Conservation (phyloP, 2,797 vertebrate genomes). For the Scarus forsteni region DNA sequence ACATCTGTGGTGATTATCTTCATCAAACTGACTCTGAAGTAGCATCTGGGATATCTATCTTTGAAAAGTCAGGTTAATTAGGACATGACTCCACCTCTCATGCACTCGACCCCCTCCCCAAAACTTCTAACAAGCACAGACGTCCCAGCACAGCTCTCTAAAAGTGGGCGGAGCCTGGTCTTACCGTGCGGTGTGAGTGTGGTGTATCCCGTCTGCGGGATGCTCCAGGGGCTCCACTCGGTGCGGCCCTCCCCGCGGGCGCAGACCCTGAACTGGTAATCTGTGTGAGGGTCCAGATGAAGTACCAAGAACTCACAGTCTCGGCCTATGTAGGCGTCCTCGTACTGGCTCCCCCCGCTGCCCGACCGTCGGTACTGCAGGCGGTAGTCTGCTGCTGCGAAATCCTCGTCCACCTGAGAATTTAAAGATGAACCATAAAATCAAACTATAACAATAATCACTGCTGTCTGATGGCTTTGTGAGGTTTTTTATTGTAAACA, state of each 20-base stretch:
- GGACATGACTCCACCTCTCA: too few species aligned
- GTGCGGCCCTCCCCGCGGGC: conserved; percentile 94
- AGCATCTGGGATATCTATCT: too few species aligned
- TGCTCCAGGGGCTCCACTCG: conserved; percentile 98
- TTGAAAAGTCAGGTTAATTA: too few species aligned
- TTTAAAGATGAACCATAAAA: too few species aligned
- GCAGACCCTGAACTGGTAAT: conserved; percentile 94
- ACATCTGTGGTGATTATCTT: too few species aligned
- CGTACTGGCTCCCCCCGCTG: conserved; percentile 86
- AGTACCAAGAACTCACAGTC: conserved; percentile 93
- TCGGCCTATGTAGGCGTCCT: conserved; percentile 92
- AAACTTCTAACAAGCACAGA: too few species aligned
- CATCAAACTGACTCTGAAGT: too few species aligned
- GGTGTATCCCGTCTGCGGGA: conserved; percentile 90
- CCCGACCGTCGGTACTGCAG: conserved; percentile 89
- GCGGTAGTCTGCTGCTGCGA: conserved; percentile 90
- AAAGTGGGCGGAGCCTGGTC: conserved; percentile 3
- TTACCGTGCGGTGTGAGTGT: conserved; percentile 91
- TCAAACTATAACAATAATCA: not conserved
- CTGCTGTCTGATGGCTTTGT: too few species aligned
- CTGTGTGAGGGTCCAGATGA: conserved; percentile 90
- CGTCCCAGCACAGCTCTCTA: too few species aligned
- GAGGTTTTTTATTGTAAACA: too few species aligned
- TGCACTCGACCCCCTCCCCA: too few species aligned
- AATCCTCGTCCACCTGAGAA: conserved; percentile 95